Evolutionary conservation across 2,113 vertebrate genomes (phyloP).

Genomic region (Alligator sinensis): DNA sequence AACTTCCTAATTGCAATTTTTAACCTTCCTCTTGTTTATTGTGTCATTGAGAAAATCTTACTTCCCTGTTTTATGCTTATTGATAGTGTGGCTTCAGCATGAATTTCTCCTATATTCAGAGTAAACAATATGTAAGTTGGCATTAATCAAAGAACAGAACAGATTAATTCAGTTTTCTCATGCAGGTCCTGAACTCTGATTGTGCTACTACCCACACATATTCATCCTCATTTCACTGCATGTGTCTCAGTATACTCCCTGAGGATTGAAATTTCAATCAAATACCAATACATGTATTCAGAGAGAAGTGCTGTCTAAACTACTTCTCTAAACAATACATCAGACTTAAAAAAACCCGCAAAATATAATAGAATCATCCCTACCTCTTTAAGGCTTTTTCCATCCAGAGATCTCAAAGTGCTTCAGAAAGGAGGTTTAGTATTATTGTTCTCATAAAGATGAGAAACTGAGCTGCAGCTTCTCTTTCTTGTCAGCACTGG

Average conservation of each 20-base stretch:
- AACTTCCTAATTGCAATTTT: not conserved
- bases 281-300: not conserved
- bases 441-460: not conserved
- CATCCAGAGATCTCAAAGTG: not conserved
- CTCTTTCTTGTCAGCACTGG: not conserved
- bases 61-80: not conserved
- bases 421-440: not conserved
- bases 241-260: not conserved
- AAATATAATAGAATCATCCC: not conserved
- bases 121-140: not conserved
- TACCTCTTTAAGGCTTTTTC: not conserved
- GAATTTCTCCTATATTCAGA: constrained; percentile 4
- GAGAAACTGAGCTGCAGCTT: not conserved
- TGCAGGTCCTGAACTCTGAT: not conserved
- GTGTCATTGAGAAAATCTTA: not conserved
- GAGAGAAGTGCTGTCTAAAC: not conserved
- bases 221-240: not conserved
- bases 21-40: not conserved
- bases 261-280: not conserved
- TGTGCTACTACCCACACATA: not conserved
- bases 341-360: not conserved
- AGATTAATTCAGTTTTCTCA: constrained; percentile 14
- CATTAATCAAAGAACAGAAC: not conserved
- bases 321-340: not conserved
- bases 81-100: not conserved